A percentile compares a stretch with the other conserved stretches of the same genome.
Evolutionary conservation across 1,140 invertebrate genomes (phyloP).

Genomic region (Stegodyphus mimosarum): DNA sequence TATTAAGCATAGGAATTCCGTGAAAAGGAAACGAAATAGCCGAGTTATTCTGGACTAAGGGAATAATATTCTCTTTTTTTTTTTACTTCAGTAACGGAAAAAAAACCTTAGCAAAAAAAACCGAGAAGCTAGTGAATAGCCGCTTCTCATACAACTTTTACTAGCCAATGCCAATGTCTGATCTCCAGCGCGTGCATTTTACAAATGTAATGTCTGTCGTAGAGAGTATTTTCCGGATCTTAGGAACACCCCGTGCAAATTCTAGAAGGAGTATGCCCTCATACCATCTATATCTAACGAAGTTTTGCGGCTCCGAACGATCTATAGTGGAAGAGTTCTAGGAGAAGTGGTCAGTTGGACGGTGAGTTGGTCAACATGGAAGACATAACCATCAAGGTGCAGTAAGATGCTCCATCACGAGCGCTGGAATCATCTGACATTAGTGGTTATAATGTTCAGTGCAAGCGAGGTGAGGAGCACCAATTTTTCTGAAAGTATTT

Average conservation of each 20-base stretch:
- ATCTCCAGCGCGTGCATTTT: slow-evolving; percentile 26
- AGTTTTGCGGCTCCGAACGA: slow-evolving; percentile 31
- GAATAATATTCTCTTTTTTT: too few species aligned
- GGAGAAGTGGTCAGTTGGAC: slow-evolving; percentile 41
- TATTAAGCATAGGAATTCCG: too few species aligned
- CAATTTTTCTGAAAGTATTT: too few species aligned
- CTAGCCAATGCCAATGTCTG: slow-evolving; percentile 17
- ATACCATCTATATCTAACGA: slow-evolving; percentile 59
- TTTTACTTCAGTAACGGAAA: too few species aligned
- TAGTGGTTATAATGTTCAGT: slow-evolving; percentile 51
- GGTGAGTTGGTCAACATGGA: slow-evolving; percentile 39
- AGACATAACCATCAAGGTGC: slow-evolving; percentile 54
- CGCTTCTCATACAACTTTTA: slow-evolving; percentile 36
- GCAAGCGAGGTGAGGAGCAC: not conserved
- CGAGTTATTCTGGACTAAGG: too few species aligned
- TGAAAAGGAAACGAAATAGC: too few species aligned
- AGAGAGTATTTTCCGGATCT: slow-evolving; percentile 6
- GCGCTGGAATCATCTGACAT: slow-evolving; percentile 38
- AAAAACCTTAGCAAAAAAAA: too few species aligned
- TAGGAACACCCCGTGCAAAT: not conserved
- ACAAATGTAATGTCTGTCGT: slow-evolving; percentile 54
- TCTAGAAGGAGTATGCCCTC: slow-evolving; percentile 24
- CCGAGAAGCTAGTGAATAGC: slow-evolving; percentile 39
- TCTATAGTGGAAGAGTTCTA: not conserved
- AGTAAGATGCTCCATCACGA: slow-evolving; percentile 25